Evolutionary conservation across 2,113 vertebrate species (phyloP), one percentile per base, ranked within the genome.

Genomic region (Chelonoidis abingdonii): DNA sequence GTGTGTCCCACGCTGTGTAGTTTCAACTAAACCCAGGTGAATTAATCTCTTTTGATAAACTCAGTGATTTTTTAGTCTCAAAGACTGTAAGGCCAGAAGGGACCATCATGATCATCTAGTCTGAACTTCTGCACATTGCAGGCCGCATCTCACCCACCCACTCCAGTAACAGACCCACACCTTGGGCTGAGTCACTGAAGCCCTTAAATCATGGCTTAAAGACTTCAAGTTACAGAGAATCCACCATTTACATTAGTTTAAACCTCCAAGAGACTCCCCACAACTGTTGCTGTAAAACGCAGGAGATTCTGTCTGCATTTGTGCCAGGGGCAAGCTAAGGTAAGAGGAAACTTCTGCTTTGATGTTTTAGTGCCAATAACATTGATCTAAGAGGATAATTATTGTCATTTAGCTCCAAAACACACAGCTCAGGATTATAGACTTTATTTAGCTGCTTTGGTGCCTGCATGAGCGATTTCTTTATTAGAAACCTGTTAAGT

Each of bases 1-100:
- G 35, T 35, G 0, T 5, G 0, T 35, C 47, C 31, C 47, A 47
- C 0, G 0, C 12, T 1, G 31, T 7, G 5, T 27, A 4, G 41
- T 47, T 47, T 47, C 41, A 78, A 8, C 13, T 75, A 76, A 76
- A 44, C 72, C 41, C 72, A 27, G 41, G 21, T 8, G 22, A 76
- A 44, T 76, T 27, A 27, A 78, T 29, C 41, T 78, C 75, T 47
- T 13, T 27, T 44, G 41, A 76, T 76, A 44, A 76, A 76, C 38
- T 44, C 38, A 76, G 21, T 41, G 16, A 29, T 47, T 78, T 44
- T 78, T 27, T 10, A 72, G 59, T 35, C 59, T 16, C 17, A 21
- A 21, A n/a, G 35, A n/a, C 65, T 69, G n/a, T n/a, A 38, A 21
- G 65, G 65, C 35, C 35, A 10, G 35, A 69, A n/a, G 35, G 35